Evolutionary conservation across 2,113 vertebrate species (phyloP).

Genomic region (Rhabdornis inornatus): DNA sequence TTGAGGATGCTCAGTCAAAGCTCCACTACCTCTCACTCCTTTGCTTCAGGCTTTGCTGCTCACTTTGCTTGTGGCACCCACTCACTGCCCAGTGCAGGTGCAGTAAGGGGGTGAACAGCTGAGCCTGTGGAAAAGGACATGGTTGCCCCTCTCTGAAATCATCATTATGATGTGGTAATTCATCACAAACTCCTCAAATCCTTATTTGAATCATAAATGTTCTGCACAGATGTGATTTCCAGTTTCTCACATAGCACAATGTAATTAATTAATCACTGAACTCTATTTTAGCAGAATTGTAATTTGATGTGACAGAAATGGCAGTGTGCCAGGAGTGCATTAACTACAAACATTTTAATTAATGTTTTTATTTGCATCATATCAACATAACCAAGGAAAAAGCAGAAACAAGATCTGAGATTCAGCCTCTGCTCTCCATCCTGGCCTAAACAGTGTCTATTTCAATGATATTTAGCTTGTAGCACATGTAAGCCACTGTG

Average conservation of each 20-base stretch:
- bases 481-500: neutral
- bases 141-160: neutral
- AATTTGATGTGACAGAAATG: neutral
- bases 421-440: neutral
- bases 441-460: neutral
- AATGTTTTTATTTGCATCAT: neutral
- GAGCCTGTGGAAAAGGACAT: neutral
- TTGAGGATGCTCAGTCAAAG: neutral
- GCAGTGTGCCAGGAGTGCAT: neutral
- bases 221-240: neutral
- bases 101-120: neutral
- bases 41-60: neutral
- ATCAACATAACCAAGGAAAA: neutral
- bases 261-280: constrained; percentile 1
- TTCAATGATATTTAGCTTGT: neutral
- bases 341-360: neutral
- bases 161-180: neutral
- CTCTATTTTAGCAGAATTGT: neutral
- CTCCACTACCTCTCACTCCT: neutral
- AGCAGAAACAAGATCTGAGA: neutral
- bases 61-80: neutral
- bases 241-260: neutral
- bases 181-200: neutral
- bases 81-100: neutral
- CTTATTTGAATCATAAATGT: neutral